Evolutionary conservation across 1,140 invertebrate genomes (phyloP), one percentile per base, ranked within the genome.

Genomic region (Lordiphosa stackelbergi): DNA sequence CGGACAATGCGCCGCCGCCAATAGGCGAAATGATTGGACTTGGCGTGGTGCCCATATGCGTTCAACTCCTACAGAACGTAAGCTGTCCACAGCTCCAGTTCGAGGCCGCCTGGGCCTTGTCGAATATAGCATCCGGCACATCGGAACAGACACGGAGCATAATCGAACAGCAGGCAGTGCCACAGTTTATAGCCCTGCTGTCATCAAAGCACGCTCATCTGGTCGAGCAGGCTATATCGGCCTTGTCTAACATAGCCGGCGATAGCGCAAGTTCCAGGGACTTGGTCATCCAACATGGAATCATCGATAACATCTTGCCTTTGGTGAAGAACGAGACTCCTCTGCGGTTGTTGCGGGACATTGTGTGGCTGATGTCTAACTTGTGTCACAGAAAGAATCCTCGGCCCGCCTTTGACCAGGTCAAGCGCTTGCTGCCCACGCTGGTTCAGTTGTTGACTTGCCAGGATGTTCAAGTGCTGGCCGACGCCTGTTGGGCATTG

Each of bases 71-170:
- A 6, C 88, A 90, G 36, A 88, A 90, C 47, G 88, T 90, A 73
- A 90, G 94, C 46, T 92, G 93, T 73, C 89, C 94, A n/a, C 90
- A 92, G 47, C 88, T 99, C 7, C 97, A 99, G 88, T 99, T 99
- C 90, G 98, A 99, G 90, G 94, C 97, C 22, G 95, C 97, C 1
- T 99, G 98, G 98, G 97, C 97, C 1, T 88, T 99, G 16, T 99
- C 98, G 24, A 99, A 99, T 85, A 97, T 99, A 65, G 98, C 98
- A 7, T 98, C 96, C 1, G 97, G 97, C 8, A 97, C 94, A 4
- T 94, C 96, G 8, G 91, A 99, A 4, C 16, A 16, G 16, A 16
- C 16, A 16, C 16, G 16, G 1, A 16, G 16, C 16, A 16, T 16
- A 16, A 16, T 16, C 16, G 16, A 16, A 16, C 16, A 16, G 16